Conservation (phyloP, 2,888 invertebrate species). For the Sarcophaga variegata region DNA sequence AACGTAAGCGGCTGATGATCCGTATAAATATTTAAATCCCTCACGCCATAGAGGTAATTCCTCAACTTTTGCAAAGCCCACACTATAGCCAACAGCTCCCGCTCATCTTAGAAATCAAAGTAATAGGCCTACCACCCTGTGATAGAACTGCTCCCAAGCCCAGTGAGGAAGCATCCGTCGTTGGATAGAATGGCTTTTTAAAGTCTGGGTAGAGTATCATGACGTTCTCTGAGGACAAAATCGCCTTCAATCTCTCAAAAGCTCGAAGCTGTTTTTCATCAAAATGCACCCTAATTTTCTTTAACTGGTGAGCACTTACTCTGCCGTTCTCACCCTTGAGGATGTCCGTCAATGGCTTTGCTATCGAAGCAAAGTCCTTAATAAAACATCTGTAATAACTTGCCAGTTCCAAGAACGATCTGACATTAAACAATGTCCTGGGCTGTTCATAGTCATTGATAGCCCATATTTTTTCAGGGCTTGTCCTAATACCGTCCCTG, state of each 20-base stretch:
- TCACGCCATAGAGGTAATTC: no score
- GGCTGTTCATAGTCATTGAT: slow-evolving; percentile 28
- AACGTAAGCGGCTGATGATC: no score
- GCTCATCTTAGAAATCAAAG: no score
- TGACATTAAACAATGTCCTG: background rate
- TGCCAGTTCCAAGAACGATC: slow-evolving; percentile 29
- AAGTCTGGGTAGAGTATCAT: slow-evolving; percentile 63
- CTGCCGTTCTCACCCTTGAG: slow-evolving; percentile 68
- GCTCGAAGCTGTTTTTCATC: slow-evolving; percentile 56
- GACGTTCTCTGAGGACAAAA: slow-evolving; percentile 55
- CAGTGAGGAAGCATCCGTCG: slow-evolving; percentile 46
- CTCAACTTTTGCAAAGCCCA: no score
- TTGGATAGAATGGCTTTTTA: background rate
- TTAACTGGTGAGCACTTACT: slow-evolving; percentile 59
- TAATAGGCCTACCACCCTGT: no score
- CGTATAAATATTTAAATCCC: no score
- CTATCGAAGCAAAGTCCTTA: slow-evolving; percentile 41
- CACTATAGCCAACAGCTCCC: no score
- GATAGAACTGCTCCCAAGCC: no score
- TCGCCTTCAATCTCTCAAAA: slow-evolving; percentile 60
- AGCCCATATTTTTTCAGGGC: slow-evolving; percentile 22
- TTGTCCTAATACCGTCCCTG: slow-evolving; percentile 24
- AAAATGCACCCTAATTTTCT: slow-evolving; percentile 44
- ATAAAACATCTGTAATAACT: slow-evolving; percentile 59
- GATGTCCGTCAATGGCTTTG: slow-evolving; percentile 67